phyloP scores from a whole-genome alignment of 1,140 invertebrate species.

The Sinonovacula constricta region DNA sequence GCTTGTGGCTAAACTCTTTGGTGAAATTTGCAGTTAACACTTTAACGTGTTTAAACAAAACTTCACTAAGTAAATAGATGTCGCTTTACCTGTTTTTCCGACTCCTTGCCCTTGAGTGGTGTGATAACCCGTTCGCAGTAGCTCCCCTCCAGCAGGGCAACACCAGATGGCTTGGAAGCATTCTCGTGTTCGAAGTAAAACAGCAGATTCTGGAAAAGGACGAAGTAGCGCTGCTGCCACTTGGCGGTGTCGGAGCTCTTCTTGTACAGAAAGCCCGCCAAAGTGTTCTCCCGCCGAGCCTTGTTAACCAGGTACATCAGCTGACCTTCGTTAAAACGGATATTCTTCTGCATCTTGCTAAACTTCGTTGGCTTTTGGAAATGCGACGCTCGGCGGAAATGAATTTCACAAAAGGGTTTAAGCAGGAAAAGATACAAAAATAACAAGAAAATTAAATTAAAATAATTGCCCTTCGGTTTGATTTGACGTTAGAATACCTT shows the following conservation, averaged over 20 bases:
- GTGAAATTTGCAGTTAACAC: too few relatives aligned
- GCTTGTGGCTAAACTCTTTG: too few relatives aligned
- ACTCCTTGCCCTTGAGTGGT: slow-evolving; percentile 71
- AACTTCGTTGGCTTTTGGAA: too few relatives aligned
- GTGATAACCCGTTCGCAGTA: slow-evolving; percentile 90
- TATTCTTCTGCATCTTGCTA: slow-evolving; percentile 87
- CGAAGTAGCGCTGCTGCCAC: slow-evolving; percentile 94
- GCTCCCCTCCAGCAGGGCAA: slow-evolving; percentile 92
- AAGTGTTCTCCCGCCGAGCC: slow-evolving; percentile 86
- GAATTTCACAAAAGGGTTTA: too few relatives aligned
- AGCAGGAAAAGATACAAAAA: too few relatives aligned
- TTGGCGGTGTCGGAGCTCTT: slow-evolving; percentile 90
- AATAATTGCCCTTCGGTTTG: too few relatives aligned
- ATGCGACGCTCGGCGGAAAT: too few relatives aligned
- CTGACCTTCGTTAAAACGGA: slow-evolving; percentile 83
- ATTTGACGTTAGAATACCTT: too few relatives aligned
- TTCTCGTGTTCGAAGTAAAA: slow-evolving; percentile 94
- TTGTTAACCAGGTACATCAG: slow-evolving; percentile 91
- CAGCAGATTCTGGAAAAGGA: slow-evolving; percentile 94
- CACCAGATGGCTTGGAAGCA: slow-evolving; percentile 87
- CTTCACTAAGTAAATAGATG: too few relatives aligned
- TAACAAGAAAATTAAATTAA: too few relatives aligned
- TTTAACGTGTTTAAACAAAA: too few relatives aligned
- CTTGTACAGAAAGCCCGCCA: slow-evolving; percentile 91
- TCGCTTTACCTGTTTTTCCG: slow-evolving; percentile 77